Percentiles rank a stretch among this genome's conserved stretches.
phyloP scores from a whole-genome alignment of 53 echinoderm and acorn worm species.

The Zoroaster sp. region DNA sequence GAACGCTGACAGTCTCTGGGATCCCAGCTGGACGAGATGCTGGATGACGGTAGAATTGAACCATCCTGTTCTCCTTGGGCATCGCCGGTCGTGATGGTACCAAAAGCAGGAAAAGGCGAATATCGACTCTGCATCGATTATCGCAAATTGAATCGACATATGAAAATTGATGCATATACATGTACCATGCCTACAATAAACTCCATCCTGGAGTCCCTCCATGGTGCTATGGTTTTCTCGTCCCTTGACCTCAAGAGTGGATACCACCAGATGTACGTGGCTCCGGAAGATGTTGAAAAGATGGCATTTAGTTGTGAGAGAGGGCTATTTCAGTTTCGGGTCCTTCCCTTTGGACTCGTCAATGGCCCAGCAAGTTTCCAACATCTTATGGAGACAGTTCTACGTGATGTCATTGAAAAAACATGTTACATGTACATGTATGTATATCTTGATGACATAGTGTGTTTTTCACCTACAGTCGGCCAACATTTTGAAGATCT shows the following conservation, averaged over 20 bases:
- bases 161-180: neutral
- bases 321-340: neutral
- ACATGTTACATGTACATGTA: too few species aligned
- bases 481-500: slow-evolving; percentile 20
- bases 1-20: neutral
- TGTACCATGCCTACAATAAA: neutral
- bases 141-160: neutral
- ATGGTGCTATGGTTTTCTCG: neutral
- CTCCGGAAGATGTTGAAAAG: neutral
- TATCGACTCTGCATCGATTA: neutral
- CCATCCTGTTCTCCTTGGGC: neutral
- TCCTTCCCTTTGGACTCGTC: neutral
- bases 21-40: neutral
- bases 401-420: neutral
- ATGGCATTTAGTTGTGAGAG: neutral
- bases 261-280: neutral
- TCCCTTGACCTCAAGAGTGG: neutral
- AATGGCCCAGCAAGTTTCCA: slow-evolving; percentile 31
- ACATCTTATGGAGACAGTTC: neutral
- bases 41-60: neutral
- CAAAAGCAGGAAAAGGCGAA: neutral
- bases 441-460: neutral
- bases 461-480: neutral
- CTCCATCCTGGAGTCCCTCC: neutral
- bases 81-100: neutral